Percentiles rank a stretch among this genome's conserved stretches.
These are phyloP conservation scores for Oncorhynchus gorbuscha DNA, from an alignment of 2,113 vertebrate genomes.

Conservation along the genomic window DNA sequence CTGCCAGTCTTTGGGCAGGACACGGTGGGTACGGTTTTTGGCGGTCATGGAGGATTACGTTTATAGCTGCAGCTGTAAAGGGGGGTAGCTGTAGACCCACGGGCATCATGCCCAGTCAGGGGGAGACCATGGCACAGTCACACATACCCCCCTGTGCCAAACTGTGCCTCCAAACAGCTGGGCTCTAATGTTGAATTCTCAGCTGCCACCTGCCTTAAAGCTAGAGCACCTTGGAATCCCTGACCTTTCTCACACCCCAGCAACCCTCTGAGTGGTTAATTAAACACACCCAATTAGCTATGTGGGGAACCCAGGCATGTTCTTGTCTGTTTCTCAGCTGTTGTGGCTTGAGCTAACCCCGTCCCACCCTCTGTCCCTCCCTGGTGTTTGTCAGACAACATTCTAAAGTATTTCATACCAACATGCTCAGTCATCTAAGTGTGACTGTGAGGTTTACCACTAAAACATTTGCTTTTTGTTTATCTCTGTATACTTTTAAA, in stretches of 20 bases:
- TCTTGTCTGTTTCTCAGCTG: not conserved
- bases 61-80: conserved; percentile 38
- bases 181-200: conserved; percentile 42
- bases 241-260: conserved; percentile 22
- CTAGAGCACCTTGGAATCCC: conserved; percentile 33
- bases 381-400: not conserved
- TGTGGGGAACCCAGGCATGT: conserved; percentile 44
- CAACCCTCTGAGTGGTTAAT: conserved; percentile 26
- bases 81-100: not conserved
- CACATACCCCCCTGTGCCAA: conserved; percentile 20
- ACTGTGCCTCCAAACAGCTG: conserved; percentile 22
- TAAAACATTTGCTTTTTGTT: not conserved
- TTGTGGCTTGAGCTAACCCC: not conserved
- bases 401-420: not conserved
- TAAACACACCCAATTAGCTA: conserved; percentile 65
- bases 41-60: not conserved
- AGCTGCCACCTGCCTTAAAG: conserved; percentile 58
- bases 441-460: not conserved
- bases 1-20: conserved; percentile 12
- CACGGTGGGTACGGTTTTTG: not conserved
- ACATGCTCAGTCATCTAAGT: not conserved
- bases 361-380: not conserved
- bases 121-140: conserved; percentile 35
- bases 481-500: not conserved
- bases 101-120: conserved; percentile 17